phyloP scores from a whole-genome alignment of 2,888 invertebrate genomes.

The Aphidius colemani region DNA sequence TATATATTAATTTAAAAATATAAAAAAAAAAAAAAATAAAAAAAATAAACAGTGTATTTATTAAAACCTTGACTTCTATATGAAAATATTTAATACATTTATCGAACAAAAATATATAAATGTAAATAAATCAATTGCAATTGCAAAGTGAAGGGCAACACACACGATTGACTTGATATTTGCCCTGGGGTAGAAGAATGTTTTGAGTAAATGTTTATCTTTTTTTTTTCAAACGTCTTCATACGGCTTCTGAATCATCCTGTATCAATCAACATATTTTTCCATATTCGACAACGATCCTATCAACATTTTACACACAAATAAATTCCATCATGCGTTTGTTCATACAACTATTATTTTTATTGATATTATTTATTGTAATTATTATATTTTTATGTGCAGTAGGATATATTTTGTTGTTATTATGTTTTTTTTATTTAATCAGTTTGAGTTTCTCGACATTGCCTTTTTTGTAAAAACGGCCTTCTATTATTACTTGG shows the following conservation, averaged over 20 bases:
- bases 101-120: neutral
- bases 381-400: too few species aligned
- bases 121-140: neutral
- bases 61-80: neutral
- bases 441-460: conserved; percentile 2
- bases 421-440: neutral
- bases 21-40: conserved; percentile 45
- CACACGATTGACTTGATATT: neutral
- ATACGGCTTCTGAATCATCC: conserved; percentile 24
- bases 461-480: conserved; percentile 19
- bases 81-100: neutral
- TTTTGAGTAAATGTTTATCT: too few species aligned
- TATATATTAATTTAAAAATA: conserved; percentile 60
- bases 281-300: conserved; percentile 24
- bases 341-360: neutral
- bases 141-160: neutral
- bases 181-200: neutral
- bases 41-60: conserved; percentile 8
- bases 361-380: neutral
- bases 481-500: conserved; percentile 10
- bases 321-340: conserved; percentile 18
- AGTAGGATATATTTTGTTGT: too few species aligned
- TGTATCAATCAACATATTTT: conserved; percentile 26
- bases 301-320: conserved; percentile 13
- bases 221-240: conserved; percentile 14